These are phyloP conservation scores for Sarcophaga bullata DNA, from an alignment of 1,140 invertebrate genomes.

Conservation along the genomic window DNA sequence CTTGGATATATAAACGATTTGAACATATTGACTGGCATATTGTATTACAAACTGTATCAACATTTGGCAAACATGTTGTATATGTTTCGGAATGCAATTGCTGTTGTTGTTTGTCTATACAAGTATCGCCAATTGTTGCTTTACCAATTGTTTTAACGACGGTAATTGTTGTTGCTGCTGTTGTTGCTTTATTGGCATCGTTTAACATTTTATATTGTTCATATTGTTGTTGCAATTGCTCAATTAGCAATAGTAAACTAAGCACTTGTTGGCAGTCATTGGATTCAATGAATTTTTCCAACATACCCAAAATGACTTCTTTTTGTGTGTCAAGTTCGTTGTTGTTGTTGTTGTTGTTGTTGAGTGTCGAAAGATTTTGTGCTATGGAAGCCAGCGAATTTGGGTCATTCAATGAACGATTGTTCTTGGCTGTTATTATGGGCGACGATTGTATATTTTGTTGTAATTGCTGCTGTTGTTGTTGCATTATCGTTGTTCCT, in stretches of 20 bases:
- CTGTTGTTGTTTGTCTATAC: background rate
- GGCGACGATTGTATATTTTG: background rate
- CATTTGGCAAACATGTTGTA: constrained; percentile 41
- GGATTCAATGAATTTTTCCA: constrained; percentile 62
- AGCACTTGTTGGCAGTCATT: constrained; percentile 58
- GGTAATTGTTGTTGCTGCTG: constrained; percentile 3
- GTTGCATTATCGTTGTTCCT: constrained; percentile 46
- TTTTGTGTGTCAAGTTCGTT: constrained; percentile 62
- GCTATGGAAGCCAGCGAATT: constrained; percentile 49
- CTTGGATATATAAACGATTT: constrained; percentile 38
- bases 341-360: constrained; percentile 49
- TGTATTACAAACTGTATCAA: constrained; percentile 43
- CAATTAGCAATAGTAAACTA: constrained; percentile 56
- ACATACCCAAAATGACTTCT: constrained; percentile 63
- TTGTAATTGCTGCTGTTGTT: constrained; percentile 43
- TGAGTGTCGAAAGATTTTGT: constrained; percentile 53
- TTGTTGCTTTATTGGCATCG: constrained; percentile 32
- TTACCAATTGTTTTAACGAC: background rate
- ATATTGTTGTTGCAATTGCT: constrained; percentile 44
- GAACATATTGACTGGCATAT: constrained; percentile 43
- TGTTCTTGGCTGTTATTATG: background rate
- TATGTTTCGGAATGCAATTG: background rate
- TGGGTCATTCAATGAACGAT: background rate
- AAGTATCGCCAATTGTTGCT: background rate
- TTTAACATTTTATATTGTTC: background rate